Evolutionary conservation across 1,140 invertebrate species (phyloP), one percentile per base, ranked within the genome.

Genomic region (Dinoponera quadriceps): DNA sequence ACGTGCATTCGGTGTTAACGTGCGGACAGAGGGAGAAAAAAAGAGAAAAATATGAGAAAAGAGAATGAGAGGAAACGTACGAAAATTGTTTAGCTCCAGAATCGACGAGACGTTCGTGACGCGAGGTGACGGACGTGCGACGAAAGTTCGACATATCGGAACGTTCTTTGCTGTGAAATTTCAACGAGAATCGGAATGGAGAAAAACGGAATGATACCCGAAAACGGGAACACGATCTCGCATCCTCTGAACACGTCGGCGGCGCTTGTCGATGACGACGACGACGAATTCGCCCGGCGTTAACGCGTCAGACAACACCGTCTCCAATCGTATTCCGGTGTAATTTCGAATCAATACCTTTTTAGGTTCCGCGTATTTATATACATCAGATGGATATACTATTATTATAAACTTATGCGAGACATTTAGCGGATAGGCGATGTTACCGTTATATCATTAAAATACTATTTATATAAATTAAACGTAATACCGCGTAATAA

Each of bases 381-480:
- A 82, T 84, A 85, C 86, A 91, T 69, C 82, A 82, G 84, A 91
- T 83, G 82, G 84, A 87, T 88, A 87, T 87, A 85, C 63, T 88
- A 88, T 84, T 68, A 84, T 68, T 33, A 33, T 44, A 11, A 80
- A 85, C 85, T 87, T 85, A 88, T 86, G 82, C 84, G 87, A 86
- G 84, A 86, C 84, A 91, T 90, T 85, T 90, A 91, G 89, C 71
- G 83, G 75, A 88, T 91, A 93, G 87, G 87, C 86, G 88, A 93
- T 93, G 93, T 94, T 94, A 93, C 90, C 93, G 93, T 94, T 94
- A 93, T 90, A 89, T 88, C 77, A 93, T 93, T 92, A 90, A 93
- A 90, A 93, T 93, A 93, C 92, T 93, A 93, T 93, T 93, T 94
- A 94, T 94, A 90, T 93, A 93, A 92, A 90, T 92, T 83, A 89